Evolutionary conservation across 2,797 vertebrate genomes (phyloP).

Genomic region (Gephyroberyx darwinii): DNA sequence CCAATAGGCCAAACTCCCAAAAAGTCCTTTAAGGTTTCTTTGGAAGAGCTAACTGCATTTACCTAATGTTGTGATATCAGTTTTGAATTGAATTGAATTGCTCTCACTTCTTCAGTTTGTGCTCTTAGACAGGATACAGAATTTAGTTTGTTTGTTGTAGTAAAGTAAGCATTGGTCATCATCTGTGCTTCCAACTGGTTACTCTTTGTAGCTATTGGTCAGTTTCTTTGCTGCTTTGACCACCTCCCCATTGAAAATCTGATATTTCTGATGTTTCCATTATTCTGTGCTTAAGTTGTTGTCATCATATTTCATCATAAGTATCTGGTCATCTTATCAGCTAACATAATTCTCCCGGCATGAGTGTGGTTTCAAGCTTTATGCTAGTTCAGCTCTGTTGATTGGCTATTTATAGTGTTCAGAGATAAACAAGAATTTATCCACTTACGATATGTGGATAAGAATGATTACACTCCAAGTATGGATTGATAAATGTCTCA

Average conservation of each 20-base stretch:
- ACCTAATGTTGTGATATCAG: neutral
- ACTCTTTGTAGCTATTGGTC: neutral
- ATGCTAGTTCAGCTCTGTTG: neutral
- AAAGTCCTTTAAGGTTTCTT: neutral
- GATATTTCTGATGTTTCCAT: neutral
- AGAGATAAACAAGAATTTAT: neutral
- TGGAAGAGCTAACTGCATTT: neutral
- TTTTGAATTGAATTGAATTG: no score
- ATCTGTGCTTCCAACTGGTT: neutral
- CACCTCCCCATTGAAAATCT: neutral
- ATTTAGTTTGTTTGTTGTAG: neutral
- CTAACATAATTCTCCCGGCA: neutral
- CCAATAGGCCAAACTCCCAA: no score
- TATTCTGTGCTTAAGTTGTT: neutral
- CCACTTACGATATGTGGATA: neutral
- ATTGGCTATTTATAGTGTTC: neutral
- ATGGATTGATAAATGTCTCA: neutral
- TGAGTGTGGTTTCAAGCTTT: neutral
- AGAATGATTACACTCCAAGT: neutral
- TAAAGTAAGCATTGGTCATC: neutral
- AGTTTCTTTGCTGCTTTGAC: constrained; percentile 1
- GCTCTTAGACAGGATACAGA: no score
- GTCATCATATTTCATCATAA: neutral
- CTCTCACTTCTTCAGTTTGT: neutral
- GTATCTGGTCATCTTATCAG: no score